Base-by-base conservation (phyloP, 1,140 invertebrate species). In the Drosophila melanica region DNA sequence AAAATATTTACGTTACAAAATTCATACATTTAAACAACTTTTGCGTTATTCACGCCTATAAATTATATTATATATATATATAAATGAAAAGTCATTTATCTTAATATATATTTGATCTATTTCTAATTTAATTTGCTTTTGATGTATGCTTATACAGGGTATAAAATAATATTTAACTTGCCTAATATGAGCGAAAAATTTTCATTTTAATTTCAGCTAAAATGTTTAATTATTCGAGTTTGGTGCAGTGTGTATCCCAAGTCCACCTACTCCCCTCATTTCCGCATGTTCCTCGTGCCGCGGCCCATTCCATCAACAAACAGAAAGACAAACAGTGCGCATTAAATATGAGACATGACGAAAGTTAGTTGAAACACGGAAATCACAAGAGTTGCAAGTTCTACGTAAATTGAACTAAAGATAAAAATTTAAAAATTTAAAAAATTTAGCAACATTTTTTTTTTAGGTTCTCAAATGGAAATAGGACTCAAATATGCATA, bases 191-290 rank as follows among this genome's bases (percentile, higher is more conserved):
- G 55, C 39, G 75, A 67, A 90, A 62, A 90, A 77, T 76, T 53
- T 73, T 77, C 39, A 79, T 79, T 82, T 82, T 76, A 64, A 77
- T 84, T 79, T 86, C 7, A 57, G 44, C 68, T 63, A 70, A 81
- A 84, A 86, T 86, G 51, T 86, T 84, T 86, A 84, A 84, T 84
- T 81, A 86, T 68, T 64, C 55, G 48, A 63, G 72, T 66, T 60
- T 62, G 12, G 35, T 58, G 62, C 53, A 48, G 18, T 30, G 10
- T 51, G 8, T 12, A 12, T 20, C 10, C 23, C 33, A 18, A 12
- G 18, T 39, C 54, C 39, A 10, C 10, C 16, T 1, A 0, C 18
- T 16, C 8, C 7, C 11, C 16, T 3, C 3, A 0, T 42, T 14
- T 30, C 12, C 44, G 58, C 51, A 35, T n/a, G 30, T 14, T 18